Evolutionary conservation across 1,140 invertebrate genomes (phyloP).

Genomic region (Drosophila parabipectinata): DNA sequence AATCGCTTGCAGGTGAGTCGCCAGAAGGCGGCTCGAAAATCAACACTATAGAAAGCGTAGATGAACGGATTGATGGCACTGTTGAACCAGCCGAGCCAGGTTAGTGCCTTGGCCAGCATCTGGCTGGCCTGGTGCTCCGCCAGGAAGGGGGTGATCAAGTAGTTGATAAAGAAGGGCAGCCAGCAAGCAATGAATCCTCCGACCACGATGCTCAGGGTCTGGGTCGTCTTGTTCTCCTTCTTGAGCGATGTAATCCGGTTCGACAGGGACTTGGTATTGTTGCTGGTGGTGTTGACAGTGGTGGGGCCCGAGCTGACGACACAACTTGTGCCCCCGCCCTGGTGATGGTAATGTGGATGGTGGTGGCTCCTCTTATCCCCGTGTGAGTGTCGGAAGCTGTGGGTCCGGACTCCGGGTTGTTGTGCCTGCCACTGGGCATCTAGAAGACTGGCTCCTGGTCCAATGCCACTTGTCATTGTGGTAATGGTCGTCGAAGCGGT

Average conservation of each 20-base stretch:
- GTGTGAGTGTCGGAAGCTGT: conserved; percentile 67
- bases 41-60: conserved; percentile 94
- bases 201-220: conserved; percentile 95
- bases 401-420: conserved; percentile 37
- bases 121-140: conserved; percentile 85
- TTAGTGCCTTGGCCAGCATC: conserved; percentile 91
- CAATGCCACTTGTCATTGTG: conserved; percentile 74
- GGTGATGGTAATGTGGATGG: conserved; percentile 57
- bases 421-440: conserved; percentile 67
- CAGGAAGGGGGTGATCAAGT: conserved; percentile 91
- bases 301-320: conserved; percentile 10
- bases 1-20: conserved; percentile 88
- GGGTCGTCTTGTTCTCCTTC: conserved; percentile 94
- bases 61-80: conserved; percentile 95
- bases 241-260: conserved; percentile 87
- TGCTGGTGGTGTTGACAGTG: conserved; percentile 11
- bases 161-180: conserved; percentile 95
- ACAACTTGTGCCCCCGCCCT: conserved; percentile 9
- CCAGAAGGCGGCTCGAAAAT: conserved; percentile 94
- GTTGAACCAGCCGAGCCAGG: conserved; percentile 97
- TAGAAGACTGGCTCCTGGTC: conserved; percentile 66
- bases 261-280: conserved; percentile 72
- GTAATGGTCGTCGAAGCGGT: conserved; percentile 77
- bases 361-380: conserved; percentile 33
- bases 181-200: conserved; percentile 96